Base-by-base conservation (phyloP, 1,140 invertebrate species). In the Acromyrmex echinatior region DNA sequence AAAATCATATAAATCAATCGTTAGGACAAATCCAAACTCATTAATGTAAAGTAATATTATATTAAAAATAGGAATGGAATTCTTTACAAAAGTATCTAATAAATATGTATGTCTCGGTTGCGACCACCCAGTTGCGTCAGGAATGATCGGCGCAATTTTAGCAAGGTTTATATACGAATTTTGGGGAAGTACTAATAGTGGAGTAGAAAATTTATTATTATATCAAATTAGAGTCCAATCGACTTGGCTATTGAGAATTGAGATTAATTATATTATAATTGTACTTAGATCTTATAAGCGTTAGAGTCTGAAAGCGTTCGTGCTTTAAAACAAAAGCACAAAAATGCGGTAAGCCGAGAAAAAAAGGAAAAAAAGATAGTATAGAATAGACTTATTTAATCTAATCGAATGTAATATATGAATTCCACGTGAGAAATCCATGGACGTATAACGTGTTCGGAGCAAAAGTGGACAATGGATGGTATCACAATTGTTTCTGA, bases 201-300 rank as follows among this genome's bases (percentile, higher is more conserved):
- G 35, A 85, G 31, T 81, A 91, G 77, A 90, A 66, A 87, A 21
- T 87, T 58, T 86, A 87, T 71, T 76, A 76, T 68, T 80, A 86
- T 65, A 89, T 87, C 60, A 60, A 84, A 92, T 88, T 90, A 91
- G 84, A 92, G 88, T 82, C 88, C 88, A 92, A 91, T 90, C 90
- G 86, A 93, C 79, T 93, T 92, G 89, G 91, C 92, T 88, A 90
- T 88, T 92, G 91, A 93, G 90, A 93, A 92, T 93, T 92, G 91
- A 93, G 39, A 91, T 92, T 90, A 88, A 90, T 90, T 91, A 85
- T 90, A 91, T 91, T 81, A 16, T 86, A 84, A 86, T 90, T 87
- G 88, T 79, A 91, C 74, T 91, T 91, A 89, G 63, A 39, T 58
- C 58, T 39, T 71, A 45, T 58, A 87, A 63, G 49, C 49, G 56